phyloP scores from a whole-genome alignment of 2,797 vertebrate species.

The Coccyzus lansbergi region DNA sequence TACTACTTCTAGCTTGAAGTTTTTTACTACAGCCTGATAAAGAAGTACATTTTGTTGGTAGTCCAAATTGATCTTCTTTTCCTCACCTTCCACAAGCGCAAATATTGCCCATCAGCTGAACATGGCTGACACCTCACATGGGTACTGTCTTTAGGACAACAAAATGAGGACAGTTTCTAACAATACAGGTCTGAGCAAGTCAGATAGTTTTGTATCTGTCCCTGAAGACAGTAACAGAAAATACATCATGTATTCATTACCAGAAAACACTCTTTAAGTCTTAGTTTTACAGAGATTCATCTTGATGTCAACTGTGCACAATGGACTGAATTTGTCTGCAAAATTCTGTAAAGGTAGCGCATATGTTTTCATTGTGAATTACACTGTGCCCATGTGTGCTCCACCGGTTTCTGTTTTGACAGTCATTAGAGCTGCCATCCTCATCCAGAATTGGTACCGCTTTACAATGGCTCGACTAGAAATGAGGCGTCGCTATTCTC shows the following conservation, averaged over 20 bases:
- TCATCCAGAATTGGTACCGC: conserved; percentile 98
- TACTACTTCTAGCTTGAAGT: not conserved
- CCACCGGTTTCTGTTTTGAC: conserved; percentile 12
- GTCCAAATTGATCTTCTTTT: not conserved
- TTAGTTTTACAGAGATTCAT: not conserved
- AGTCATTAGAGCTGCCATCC: conserved; percentile 89
- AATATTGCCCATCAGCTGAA: not conserved
- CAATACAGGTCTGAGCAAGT: not conserved
- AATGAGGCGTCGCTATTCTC: conserved; percentile 88
- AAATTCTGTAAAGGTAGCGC: not conserved
- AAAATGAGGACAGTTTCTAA: not conserved
- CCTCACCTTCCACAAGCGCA: not conserved
- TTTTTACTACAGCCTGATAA: not conserved
- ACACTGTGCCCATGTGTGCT: not conserved
- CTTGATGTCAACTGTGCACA: not conserved
- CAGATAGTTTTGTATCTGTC: not conserved
- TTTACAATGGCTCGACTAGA: conserved; percentile 87
- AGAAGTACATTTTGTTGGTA: not conserved
- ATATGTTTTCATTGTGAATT: not conserved
- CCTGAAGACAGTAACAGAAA: not conserved
- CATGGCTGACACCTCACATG: not conserved
- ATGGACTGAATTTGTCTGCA: not conserved
- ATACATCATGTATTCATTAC: not conserved
- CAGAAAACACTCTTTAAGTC: not conserved
- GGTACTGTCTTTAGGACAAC: not conserved